Evolutionary conservation across 2,888 invertebrate genomes (phyloP).

Genomic region (Rosalia funebris): DNA sequence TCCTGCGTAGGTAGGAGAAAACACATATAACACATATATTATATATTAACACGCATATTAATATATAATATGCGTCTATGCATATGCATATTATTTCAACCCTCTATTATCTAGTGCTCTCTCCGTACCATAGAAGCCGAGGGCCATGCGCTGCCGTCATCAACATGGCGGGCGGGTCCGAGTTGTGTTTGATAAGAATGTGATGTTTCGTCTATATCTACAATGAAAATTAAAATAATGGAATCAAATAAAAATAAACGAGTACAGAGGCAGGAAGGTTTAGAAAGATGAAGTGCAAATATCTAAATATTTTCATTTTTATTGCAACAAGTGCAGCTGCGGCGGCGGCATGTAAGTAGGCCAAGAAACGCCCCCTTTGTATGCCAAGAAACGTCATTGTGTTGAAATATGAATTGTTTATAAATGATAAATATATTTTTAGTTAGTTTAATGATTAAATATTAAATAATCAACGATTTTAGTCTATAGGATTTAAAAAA

Average conservation of each 20-base stretch:
- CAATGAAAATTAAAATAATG: background rate
- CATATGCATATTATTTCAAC: too few relatives aligned
- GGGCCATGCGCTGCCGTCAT: conserved; percentile 15
- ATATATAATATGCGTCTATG: too few relatives aligned
- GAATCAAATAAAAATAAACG: background rate
- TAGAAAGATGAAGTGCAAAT: conserved; percentile 1
- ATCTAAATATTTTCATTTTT: conserved; percentile 4
- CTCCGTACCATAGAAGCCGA: background rate
- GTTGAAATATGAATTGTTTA: too few relatives aligned
- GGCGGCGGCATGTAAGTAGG: conserved; percentile 15
- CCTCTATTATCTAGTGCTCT: background rate
- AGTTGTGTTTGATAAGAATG: background rate
- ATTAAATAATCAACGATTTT: too few relatives aligned
- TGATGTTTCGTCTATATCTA: background rate
- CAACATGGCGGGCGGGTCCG: conserved; percentile 14
- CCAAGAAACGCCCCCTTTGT: too few relatives aligned
- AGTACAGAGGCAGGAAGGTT: background rate
- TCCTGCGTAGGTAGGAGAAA: too few relatives aligned
- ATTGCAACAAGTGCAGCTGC: conserved; percentile 11
- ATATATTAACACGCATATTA: too few relatives aligned
- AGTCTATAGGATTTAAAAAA: too few relatives aligned
- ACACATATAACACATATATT: too few relatives aligned
- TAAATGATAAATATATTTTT: too few relatives aligned
- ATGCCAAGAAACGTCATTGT: too few relatives aligned
- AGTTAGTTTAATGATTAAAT: too few relatives aligned